Evolutionary conservation across 1,140 invertebrate genomes (phyloP).

Genomic region (Drosophila neocordata): DNA sequence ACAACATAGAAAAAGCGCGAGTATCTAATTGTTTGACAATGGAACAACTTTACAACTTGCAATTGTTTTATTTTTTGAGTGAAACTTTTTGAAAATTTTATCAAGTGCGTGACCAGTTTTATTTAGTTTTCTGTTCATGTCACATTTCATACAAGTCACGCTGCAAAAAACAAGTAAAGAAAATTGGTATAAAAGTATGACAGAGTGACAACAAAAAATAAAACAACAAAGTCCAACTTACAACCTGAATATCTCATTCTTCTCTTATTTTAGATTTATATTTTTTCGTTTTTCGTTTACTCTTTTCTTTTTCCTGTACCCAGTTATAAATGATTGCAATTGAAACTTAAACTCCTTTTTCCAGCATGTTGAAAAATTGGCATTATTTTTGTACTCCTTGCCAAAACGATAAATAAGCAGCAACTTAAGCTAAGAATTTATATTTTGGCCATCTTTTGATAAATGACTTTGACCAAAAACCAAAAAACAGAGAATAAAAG

Average conservation of each 20-base stretch:
- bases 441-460: slow-evolving; percentile 63
- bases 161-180: slow-evolving; percentile 53
- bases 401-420: slow-evolving; percentile 64
- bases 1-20: slow-evolving; percentile 13
- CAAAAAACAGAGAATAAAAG: background rate
- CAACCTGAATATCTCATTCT: background rate
- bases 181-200: slow-evolving; percentile 5
- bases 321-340: slow-evolving; percentile 63
- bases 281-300: background rate
- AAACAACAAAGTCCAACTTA: background rate
- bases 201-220: background rate
- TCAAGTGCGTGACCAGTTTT: slow-evolving; percentile 25
- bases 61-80: slow-evolving; percentile 49
- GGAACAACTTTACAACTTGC: slow-evolving; percentile 63
- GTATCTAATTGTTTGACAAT: slow-evolving; percentile 65
- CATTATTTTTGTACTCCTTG: slow-evolving; percentile 51
- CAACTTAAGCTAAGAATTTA: slow-evolving; percentile 62
- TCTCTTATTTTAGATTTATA: background rate
- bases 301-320: slow-evolving; percentile 10
- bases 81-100: slow-evolving; percentile 47
- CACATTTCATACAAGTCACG: slow-evolving; percentile 53
- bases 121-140: slow-evolving; percentile 10
- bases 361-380: slow-evolving; percentile 63
- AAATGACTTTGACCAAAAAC: slow-evolving; percentile 67
- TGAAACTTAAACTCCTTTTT: slow-evolving; percentile 68